These are phyloP conservation scores for Rhipidura dahli DNA, from an alignment of 2,113 vertebrate species.

Conservation along the genomic window DNA sequence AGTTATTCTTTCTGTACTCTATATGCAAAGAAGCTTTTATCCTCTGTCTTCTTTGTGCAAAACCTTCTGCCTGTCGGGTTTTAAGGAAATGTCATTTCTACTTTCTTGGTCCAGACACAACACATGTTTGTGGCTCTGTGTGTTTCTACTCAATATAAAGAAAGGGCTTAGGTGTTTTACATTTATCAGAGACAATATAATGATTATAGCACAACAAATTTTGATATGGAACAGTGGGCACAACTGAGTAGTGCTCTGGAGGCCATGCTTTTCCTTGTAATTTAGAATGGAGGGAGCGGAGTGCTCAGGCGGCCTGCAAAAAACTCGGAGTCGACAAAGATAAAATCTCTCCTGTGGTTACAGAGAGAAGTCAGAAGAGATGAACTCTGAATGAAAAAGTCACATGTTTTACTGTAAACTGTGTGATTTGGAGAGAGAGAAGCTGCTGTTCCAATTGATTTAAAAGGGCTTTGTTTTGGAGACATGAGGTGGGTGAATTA, in stretches of 20 bases:
- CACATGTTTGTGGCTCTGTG: neutral
- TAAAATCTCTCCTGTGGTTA: neutral
- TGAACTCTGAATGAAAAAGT: neutral
- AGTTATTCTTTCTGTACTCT: neutral
- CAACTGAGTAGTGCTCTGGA: neutral
- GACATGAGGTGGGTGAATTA: rapidly evolving
- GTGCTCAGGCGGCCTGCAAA: neutral
- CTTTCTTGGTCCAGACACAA: neutral
- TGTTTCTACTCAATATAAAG: neutral
- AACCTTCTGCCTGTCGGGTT: neutral
- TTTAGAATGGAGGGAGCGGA: neutral
- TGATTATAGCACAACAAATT: neutral
- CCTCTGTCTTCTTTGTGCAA: neutral
- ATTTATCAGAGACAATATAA: neutral
- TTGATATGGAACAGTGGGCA: neutral
- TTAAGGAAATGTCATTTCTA: neutral
- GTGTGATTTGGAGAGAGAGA: neutral
- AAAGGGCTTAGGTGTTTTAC: neutral
- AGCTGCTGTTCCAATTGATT: neutral
- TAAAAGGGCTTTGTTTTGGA: neutral
- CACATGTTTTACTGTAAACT: neutral
- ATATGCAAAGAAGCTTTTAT: neutral
- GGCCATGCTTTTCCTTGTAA: neutral
- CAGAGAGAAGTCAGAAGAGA: neutral
- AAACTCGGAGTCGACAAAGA: neutral